Conservation (phyloP, 2,797 vertebrate genomes). For the Hylomyscus alleni region DNA sequence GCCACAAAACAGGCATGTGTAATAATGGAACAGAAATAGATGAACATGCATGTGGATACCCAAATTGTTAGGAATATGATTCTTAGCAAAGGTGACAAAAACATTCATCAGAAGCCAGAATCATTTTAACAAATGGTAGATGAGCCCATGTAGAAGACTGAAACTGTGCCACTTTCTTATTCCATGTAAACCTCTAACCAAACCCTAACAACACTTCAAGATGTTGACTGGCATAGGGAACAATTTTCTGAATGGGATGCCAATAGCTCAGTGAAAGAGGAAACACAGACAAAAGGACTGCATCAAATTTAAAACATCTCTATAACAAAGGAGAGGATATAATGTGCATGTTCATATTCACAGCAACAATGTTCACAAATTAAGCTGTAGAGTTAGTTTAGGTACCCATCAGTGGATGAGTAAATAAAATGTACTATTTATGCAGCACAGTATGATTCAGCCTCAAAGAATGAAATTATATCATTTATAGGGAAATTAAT, state of each 20-base stretch:
- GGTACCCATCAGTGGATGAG: background rate
- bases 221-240: background rate
- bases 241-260: background rate
- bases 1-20: slow-evolving; percentile 2
- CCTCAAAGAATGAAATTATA: background rate
- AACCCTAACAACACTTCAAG: background rate
- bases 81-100: background rate
- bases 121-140: slow-evolving; percentile 2
- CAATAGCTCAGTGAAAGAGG: background rate
- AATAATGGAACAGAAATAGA: background rate
- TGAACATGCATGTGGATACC: background rate
- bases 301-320: background rate
- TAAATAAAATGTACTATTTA: background rate
- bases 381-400: background rate
- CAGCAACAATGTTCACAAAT: background rate
- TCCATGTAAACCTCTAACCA: background rate
- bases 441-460: background rate
- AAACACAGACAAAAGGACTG: background rate
- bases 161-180: background rate
- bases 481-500: background rate
- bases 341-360: background rate
- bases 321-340: background rate
- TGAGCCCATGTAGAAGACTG: background rate
- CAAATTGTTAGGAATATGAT: background rate
- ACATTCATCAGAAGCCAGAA: background rate